phyloP scores from a whole-genome alignment of 2,888 invertebrate genomes.

The Rhogogaster chlorosoma region DNA sequence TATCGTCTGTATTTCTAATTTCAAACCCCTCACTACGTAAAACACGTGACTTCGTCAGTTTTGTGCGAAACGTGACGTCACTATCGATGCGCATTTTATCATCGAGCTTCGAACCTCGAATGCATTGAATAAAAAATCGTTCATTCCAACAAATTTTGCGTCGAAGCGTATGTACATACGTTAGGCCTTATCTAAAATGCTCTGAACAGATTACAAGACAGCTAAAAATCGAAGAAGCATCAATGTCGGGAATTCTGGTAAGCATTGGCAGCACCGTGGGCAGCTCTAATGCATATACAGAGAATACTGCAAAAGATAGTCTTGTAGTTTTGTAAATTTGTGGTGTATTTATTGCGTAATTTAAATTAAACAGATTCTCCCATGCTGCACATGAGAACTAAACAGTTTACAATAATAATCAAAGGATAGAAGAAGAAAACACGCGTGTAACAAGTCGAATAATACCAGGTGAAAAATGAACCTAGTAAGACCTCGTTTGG shows the following conservation, averaged over 20 bases:
- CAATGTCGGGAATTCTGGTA: neutral
- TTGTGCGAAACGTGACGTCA: neutral
- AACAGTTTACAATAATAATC: too few species aligned
- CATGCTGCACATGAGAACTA: neutral
- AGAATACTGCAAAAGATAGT: neutral
- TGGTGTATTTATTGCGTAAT: conserved; percentile 8
- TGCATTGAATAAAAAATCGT: neutral
- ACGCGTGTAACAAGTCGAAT: neutral
- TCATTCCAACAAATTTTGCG: neutral
- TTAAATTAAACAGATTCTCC: neutral
- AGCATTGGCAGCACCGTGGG: conserved; percentile 18
- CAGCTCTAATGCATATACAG: neutral
- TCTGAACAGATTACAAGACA: neutral
- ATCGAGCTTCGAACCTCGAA: neutral
- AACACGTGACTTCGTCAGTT: neutral
- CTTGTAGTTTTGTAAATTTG: neutral
- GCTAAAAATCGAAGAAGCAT: neutral
- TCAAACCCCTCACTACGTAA: neutral
- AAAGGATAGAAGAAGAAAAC: neutral
- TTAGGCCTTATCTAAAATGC: neutral
- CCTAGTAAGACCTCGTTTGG: conserved; percentile 80
- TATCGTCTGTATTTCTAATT: neutral
- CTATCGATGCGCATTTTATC: neutral
- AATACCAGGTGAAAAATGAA: conserved; percentile 72
- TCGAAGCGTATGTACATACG: too few species aligned